Conservation (phyloP, 2,888 invertebrate species). For the Chelonus formosanus region DNA sequence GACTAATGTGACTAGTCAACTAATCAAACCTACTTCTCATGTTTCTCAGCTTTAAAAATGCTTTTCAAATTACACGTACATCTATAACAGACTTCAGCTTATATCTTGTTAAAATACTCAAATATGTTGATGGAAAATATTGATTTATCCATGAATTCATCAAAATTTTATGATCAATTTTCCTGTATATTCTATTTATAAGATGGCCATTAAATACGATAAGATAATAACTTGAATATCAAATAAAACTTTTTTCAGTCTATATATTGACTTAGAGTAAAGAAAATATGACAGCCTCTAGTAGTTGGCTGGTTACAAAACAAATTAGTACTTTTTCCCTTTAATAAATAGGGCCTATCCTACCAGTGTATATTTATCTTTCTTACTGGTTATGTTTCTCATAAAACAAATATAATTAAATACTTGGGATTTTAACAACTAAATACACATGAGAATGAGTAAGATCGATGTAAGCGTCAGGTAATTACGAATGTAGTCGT, state of each 20-base stretch:
- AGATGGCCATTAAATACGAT: constrained; percentile 1
- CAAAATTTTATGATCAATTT: too few species aligned
- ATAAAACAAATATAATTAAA: neutral
- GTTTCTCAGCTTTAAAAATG: too few species aligned
- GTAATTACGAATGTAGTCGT: too few species aligned
- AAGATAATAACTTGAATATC: constrained; percentile 20
- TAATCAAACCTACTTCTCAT: neutral
- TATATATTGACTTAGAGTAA: neutral
- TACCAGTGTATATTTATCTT: constrained; percentile 10
- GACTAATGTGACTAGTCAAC: constrained; percentile 8
- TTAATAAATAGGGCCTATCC: too few species aligned
- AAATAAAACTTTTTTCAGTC: neutral
- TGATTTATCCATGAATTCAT: constrained; percentile 5
- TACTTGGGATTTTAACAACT: neutral
- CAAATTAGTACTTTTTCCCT: constrained; percentile 16
- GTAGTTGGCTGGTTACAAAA: constrained; percentile 11
- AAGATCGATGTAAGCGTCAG: too few species aligned
- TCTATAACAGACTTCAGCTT: too few species aligned
- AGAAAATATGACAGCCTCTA: neutral
- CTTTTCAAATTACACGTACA: too few species aligned
- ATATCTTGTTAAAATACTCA: neutral
- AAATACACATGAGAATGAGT: neutral
- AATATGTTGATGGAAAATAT: neutral
- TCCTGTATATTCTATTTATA: neutral
- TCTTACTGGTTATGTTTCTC: constrained; percentile 2